Conservation (phyloP, 2,888 invertebrate genomes). For the Malacosoma neustria region DNA sequence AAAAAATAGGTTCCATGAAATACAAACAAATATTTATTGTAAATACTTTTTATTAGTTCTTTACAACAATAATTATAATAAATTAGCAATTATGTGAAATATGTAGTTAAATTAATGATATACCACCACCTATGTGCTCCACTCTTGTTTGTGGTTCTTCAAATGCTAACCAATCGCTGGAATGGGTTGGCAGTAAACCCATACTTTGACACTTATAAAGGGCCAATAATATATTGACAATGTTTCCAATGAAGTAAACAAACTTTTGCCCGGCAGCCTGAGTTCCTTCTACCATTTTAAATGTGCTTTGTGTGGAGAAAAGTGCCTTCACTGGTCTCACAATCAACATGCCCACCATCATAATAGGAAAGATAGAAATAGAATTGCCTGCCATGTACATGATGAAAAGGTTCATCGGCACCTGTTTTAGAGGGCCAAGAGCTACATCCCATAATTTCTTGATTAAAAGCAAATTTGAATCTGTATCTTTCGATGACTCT, state of each 20-base stretch:
- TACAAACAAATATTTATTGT: slow-evolving; percentile 35
- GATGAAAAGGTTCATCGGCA: slow-evolving; percentile 99
- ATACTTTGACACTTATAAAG: slow-evolving; percentile 98
- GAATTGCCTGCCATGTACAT: slow-evolving; percentile 99
- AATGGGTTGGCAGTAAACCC: slow-evolving; percentile 96
- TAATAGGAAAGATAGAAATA: slow-evolving; percentile 99
- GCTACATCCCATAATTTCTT: slow-evolving; percentile 99
- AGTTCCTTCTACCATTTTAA: slow-evolving; percentile 95
- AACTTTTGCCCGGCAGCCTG: slow-evolving; percentile 93
- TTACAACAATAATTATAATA: slow-evolving; percentile 28
- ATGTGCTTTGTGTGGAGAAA: slow-evolving; percentile 90
- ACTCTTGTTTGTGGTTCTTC: slow-evolving; percentile 91
- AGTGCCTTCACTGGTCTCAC: slow-evolving; percentile 97
- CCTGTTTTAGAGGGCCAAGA: slow-evolving; percentile 94
- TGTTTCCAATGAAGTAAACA: slow-evolving; percentile 94
- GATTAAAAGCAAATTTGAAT: slow-evolving; percentile 88
- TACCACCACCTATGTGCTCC: slow-evolving; percentile 90
- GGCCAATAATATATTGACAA: slow-evolving; percentile 92
- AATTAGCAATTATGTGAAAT: slow-evolving; percentile 11
- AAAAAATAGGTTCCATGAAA: slow-evolving; percentile 18
- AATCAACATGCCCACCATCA: slow-evolving; percentile 99
- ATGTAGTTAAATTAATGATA: slow-evolving; percentile 42
- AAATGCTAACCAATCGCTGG: slow-evolving; percentile 99
- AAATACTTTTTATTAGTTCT: slow-evolving; percentile 49
- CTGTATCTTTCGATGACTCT: slow-evolving; percentile 88